Conservation (phyloP, 2,797 vertebrate genomes). For the Lophius americanus region DNA sequence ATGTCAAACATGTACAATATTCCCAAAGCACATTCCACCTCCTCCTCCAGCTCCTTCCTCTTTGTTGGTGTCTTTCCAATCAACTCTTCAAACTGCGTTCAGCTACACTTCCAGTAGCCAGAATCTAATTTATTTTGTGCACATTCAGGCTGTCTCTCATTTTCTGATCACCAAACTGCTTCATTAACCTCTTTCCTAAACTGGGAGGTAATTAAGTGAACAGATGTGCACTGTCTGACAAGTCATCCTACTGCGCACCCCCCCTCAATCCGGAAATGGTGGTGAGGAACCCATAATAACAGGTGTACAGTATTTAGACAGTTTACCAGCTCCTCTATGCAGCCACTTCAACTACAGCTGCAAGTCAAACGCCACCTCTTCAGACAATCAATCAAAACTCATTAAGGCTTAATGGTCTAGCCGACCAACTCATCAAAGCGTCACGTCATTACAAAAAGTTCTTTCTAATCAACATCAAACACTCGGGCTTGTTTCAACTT, state of each 20-base stretch:
- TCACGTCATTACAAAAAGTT: constrained; percentile 54
- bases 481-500: constrained; percentile 46
- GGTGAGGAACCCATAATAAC: constrained; percentile 52
- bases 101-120: constrained; percentile 53
- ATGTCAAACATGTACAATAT: constrained; percentile 41
- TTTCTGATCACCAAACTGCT: constrained; percentile 74
- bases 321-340: constrained; percentile 59
- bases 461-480: constrained; percentile 62
- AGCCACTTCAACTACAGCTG: constrained; percentile 70
- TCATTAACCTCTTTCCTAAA: constrained; percentile 82
- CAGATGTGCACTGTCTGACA: constrained; percentile 82
- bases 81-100: constrained; percentile 65
- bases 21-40: constrained; percentile 28
- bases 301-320: constrained; percentile 71
- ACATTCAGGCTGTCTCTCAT: constrained; percentile 70
- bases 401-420: constrained; percentile 52
- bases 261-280: constrained; percentile 39
- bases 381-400: constrained; percentile 71
- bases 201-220: constrained; percentile 80
- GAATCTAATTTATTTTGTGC: constrained; percentile 78
- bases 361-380: constrained; percentile 71
- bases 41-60: constrained; percentile 26
- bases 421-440: constrained; percentile 44
- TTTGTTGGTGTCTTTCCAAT: constrained; percentile 56
- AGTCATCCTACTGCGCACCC: constrained; percentile 60